Percentiles rank a stretch among this genome's conserved stretches.
Conservation (phyloP, 2,113 vertebrate species). For the Dermatemys mawii region DNA sequence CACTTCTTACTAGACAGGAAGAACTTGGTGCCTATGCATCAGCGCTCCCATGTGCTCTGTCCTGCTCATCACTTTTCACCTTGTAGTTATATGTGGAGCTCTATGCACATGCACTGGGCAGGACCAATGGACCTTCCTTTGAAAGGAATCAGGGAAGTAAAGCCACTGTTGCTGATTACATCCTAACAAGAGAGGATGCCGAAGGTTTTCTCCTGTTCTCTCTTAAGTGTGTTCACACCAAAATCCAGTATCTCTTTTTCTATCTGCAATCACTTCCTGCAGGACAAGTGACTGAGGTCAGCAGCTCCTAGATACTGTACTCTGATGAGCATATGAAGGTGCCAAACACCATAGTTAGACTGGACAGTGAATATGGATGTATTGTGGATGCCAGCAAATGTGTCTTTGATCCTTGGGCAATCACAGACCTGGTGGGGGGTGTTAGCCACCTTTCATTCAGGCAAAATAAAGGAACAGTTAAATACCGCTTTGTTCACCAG, state of each 20-base stretch:
- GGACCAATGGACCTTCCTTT: too few relatives aligned
- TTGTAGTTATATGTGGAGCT: neutral
- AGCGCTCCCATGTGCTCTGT: neutral
- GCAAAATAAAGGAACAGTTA: neutral
- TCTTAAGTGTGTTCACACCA: too few relatives aligned
- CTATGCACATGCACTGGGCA: too few relatives aligned
- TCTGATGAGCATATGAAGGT: too few relatives aligned
- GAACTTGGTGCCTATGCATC: neutral
- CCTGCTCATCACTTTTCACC: neutral
- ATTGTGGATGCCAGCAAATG: neutral
- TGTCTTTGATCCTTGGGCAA: neutral
- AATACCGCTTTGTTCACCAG: neutral
- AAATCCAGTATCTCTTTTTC: neutral
- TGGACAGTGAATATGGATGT: neutral
- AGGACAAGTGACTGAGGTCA: too few relatives aligned
- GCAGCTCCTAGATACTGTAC: too few relatives aligned
- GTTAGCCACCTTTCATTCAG: neutral
- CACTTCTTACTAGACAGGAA: neutral
- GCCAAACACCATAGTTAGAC: neutral
- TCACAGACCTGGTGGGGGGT: neutral
- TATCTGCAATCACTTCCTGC: neutral
- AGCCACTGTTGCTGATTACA: too few relatives aligned
- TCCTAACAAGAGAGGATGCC: too few relatives aligned
- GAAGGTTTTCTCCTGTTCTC: too few relatives aligned
- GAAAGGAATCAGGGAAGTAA: too few relatives aligned